These are phyloP conservation scores for Drosophila bocqueti DNA, from an alignment of 1,140 invertebrate species.

Conservation along the genomic window DNA sequence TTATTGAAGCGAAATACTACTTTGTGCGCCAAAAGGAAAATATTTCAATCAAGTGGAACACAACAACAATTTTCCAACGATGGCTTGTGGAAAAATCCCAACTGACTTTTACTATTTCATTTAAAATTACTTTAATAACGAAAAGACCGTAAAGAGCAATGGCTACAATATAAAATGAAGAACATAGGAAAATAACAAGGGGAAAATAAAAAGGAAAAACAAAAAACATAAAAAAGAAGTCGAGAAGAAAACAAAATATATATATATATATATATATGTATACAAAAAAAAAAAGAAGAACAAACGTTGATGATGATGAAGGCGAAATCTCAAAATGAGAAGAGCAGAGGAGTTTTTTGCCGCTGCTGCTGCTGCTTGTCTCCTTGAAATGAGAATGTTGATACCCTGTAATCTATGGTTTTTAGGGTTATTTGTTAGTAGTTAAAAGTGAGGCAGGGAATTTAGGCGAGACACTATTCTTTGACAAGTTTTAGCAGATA, in stretches of 20 bases:
- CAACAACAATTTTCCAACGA: constrained; percentile 9
- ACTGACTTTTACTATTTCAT: constrained; percentile 44
- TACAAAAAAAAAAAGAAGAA: constrained; percentile 1
- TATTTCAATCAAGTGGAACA: constrained; percentile 23
- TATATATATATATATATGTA: not conserved
- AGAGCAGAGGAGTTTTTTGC: constrained; percentile 20
- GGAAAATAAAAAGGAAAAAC: not conserved
- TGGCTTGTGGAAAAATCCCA: constrained; percentile 7
- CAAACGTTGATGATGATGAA: constrained; percentile 44
- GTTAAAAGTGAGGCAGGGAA: not conserved
- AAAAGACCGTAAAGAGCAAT: constrained; percentile 15
- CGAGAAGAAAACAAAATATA: constrained; percentile 7
- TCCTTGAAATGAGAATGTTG: constrained; percentile 46
- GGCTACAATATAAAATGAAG: constrained; percentile 35
- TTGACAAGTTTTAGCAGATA: not conserved
- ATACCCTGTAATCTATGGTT: constrained; percentile 5
- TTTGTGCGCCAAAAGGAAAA: not conserved
- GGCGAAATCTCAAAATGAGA: constrained; percentile 38
- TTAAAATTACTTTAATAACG: constrained; percentile 50
- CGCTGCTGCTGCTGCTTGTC: constrained; percentile 6
- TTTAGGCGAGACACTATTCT: not conserved
- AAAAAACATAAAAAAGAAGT: constrained; percentile 1
- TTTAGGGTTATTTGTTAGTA: not conserved
- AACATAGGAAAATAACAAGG: constrained; percentile 22
- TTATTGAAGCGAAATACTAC: not conserved